Conservation (phyloP, 2,797 vertebrate genomes). For the Syngnathus rostellatus region DNA sequence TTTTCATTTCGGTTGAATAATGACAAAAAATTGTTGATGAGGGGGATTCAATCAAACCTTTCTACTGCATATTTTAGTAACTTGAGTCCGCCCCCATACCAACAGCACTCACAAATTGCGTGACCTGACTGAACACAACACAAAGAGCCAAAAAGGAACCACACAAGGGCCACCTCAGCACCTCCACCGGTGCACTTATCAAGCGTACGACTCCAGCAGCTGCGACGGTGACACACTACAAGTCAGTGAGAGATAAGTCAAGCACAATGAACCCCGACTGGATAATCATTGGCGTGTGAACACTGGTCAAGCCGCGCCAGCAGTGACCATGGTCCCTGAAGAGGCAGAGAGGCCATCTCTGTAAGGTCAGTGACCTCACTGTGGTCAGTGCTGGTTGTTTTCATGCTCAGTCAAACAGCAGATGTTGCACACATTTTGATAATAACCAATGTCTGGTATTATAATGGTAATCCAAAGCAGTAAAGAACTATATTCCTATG, state of each 20-base stretch:
- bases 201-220: slow-evolving; percentile 34
- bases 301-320: slow-evolving; percentile 22
- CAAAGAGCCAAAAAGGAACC: slow-evolving; percentile 17
- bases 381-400: slow-evolving; percentile 22
- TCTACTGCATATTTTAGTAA: not conserved
- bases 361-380: slow-evolving; percentile 24
- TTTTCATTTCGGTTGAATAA: not conserved
- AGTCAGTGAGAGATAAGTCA: slow-evolving; percentile 25
- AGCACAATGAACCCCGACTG: slow-evolving; percentile 38
- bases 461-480: too few species aligned
- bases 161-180: slow-evolving; percentile 26
- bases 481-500: too few species aligned
- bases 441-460: not conserved
- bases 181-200: slow-evolving; percentile 31
- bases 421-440: not conserved
- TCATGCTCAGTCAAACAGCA: slow-evolving; percentile 12
- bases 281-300: slow-evolving; percentile 52
- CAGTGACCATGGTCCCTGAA: slow-evolving; percentile 31
- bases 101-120: not conserved
- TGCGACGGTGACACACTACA: slow-evolving; percentile 28
- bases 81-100: not conserved
- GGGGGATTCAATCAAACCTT: not conserved
- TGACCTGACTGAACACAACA: not conserved
- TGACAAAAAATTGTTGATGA: not conserved
- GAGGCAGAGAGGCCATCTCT: slow-evolving; percentile 26